Base-by-base conservation (phyloP, 1,140 invertebrate species). In the Drosophila pachea region DNA sequence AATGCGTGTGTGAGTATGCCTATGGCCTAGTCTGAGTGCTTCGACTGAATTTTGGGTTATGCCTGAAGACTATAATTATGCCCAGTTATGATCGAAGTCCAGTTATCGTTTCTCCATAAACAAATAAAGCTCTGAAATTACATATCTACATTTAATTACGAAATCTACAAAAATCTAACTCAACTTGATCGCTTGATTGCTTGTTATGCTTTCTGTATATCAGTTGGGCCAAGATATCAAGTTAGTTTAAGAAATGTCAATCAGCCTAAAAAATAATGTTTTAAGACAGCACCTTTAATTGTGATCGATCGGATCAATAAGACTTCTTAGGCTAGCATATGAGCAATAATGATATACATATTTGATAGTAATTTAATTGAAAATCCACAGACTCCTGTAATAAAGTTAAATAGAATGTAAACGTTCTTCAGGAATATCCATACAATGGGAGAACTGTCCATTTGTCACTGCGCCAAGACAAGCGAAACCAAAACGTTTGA, bases 401-500 rank as follows among this genome's bases (percentile, higher is more conserved):
- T 56, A 31, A 56, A 43, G 14, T 32, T 6, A 43, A 14, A 32
- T 14, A 14, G 12, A 47, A 35, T 58, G 11, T 2, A 14, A 49
- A 31, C 67, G 35, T 31, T 54, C n/a, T 9, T 50, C 59, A 56
- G 50, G 61, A 72, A 62, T 61, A 68, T 48, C 63, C 48, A 52
- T 63, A 71, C 32, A 83, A 79, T 68, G 74, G 42, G 22, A 29
- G 42, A 66, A 79, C 70, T 74, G 74, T 81, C 76, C 76, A 84
- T 74, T 73, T 76, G 78, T 83, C 79, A 81, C 76, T 66, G 58
- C 22, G 22, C 11, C 49, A 72, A 71, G 67, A 36, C 56, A 55
- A 53, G 50, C 65, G 60, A 74, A 78, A 73, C 75, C 52, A 83
- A 84, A 81, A 81, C 86, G 76, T 81, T 84, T 84, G 81, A 84